Percentiles rank a stretch among this genome's conserved stretches.
These are phyloP conservation scores for Holocentrus rufus DNA, from an alignment of 2,797 vertebrate species.

Conservation along the genomic window DNA sequence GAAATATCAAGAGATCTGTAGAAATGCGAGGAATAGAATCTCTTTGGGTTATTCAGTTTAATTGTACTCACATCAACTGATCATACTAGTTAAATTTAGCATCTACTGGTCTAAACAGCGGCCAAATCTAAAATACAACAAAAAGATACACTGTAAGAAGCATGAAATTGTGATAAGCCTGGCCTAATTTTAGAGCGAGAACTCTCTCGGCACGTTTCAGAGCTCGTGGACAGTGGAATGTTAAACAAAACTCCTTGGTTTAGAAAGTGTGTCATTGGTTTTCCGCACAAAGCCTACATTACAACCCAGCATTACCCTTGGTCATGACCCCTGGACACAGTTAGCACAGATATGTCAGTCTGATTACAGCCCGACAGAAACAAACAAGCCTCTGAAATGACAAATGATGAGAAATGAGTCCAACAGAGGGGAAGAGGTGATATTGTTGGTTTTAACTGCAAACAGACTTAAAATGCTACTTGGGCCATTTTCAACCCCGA, in stretches of 20 bases:
- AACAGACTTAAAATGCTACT: neutral
- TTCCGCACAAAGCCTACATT: slow-evolving; percentile 30
- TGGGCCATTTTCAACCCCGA: neutral
- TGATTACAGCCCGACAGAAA: slow-evolving; percentile 51
- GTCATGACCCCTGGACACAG: slow-evolving; percentile 50
- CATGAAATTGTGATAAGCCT: neutral
- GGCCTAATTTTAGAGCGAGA: slow-evolving; percentile 1
- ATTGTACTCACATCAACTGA: neutral
- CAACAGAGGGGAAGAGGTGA: neutral
- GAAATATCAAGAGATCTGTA: neutral
- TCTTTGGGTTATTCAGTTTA: neutral
- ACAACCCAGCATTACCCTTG: slow-evolving; percentile 23
- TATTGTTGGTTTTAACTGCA: slow-evolving; percentile 19
- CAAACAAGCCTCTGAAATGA: slow-evolving; percentile 47
- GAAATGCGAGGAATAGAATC: neutral
- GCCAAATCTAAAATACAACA: slow-evolving; percentile 5
- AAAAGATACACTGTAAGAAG: neutral
- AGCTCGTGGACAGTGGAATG: slow-evolving; percentile 27
- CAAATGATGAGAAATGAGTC: slow-evolving; percentile 8
- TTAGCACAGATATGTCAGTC: slow-evolving; percentile 67
- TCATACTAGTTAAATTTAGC: neutral
- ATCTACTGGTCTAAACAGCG: neutral
- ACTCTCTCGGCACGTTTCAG: neutral
- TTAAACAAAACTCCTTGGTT: slow-evolving; percentile 24
- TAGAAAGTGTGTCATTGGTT: slow-evolving; percentile 22